These are phyloP conservation scores for Habropoda laboriosa DNA, from an alignment of 1,140 invertebrate genomes.

Conservation along the genomic window DNA sequence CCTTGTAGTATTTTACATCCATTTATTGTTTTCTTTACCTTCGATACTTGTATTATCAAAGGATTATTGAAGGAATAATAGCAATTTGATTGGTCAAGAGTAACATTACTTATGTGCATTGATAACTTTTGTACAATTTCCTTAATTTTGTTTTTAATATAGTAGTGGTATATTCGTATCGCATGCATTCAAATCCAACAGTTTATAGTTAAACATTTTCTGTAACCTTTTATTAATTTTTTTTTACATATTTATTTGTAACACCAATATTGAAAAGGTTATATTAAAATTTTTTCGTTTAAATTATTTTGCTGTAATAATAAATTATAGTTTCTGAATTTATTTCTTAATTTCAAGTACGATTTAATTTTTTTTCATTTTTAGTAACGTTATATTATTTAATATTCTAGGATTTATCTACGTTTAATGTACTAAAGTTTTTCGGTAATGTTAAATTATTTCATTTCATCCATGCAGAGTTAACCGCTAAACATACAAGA, in stretches of 20 bases:
- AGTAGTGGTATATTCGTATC: not conserved
- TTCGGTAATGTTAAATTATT: not conserved
- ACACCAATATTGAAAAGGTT: not conserved
- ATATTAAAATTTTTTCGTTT: not conserved
- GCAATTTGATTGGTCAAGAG: no score
- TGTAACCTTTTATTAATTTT: not conserved
- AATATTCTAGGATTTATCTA: not conserved
- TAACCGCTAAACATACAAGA: constrained; percentile 7
- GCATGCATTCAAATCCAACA: not conserved
- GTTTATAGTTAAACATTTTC: not conserved
- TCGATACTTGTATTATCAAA: not conserved
- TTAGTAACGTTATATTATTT: not conserved
- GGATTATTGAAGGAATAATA: not conserved
- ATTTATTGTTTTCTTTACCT: not conserved
- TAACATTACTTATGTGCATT: not conserved
- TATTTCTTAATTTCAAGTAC: not conserved
- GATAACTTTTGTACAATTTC: not conserved
- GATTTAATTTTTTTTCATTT: not conserved
- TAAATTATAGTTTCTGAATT: not conserved
- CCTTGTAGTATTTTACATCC: not conserved
- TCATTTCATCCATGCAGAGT: not conserved
- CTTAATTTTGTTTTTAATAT: not conserved
- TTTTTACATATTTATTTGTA: not conserved
- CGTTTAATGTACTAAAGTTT: not conserved
- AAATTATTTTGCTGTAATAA: not conserved